Percentiles rank a stretch among this genome's conserved stretches.
These are phyloP conservation scores for Deladenus siricidicola DNA, from an alignment of 2,888 invertebrate genomes.

Conservation along the genomic window DNA sequence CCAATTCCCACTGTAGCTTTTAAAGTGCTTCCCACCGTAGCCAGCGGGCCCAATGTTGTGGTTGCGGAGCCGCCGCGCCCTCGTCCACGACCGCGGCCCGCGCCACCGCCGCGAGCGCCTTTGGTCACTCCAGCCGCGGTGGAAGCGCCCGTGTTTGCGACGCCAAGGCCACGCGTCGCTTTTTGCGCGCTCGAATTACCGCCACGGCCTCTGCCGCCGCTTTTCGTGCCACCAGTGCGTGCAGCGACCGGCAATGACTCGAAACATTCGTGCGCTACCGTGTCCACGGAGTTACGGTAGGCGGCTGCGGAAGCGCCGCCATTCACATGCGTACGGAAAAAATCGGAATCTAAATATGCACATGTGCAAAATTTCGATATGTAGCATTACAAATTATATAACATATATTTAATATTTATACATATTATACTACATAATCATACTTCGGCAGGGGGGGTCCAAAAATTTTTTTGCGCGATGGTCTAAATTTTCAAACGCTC, in stretches of 20 bases:
- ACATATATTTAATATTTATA: too few relatives aligned
- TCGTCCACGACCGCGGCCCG: slow-evolving; percentile 7
- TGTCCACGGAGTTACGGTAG: too few relatives aligned
- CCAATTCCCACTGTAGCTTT: neutral
- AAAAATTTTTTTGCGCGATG: too few relatives aligned
- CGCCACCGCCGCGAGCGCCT: neutral
- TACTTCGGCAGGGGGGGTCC: too few relatives aligned
- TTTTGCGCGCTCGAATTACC: neutral
- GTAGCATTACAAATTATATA: too few relatives aligned
- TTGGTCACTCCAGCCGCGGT: neutral
- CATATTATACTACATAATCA: too few relatives aligned
- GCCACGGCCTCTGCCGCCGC: neutral
- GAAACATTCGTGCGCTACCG: neutral
- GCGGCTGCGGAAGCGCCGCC: too few relatives aligned
- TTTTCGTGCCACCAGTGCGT: too few relatives aligned
- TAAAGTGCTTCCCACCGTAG: neutral
- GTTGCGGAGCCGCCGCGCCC: neutral
- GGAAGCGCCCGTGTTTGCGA: neutral
- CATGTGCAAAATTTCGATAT: too few relatives aligned
- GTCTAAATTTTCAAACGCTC: too few relatives aligned
- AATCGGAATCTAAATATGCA: too few relatives aligned
- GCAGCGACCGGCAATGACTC: neutral
- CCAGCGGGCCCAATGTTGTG: neutral
- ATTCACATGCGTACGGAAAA: too few relatives aligned
- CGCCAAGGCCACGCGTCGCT: neutral